A percentile compares a stretch with the other conserved stretches of the same genome.
These are phyloP conservation scores for Lapara coniferarum DNA, from an alignment of 2,888 invertebrate species.

Conservation along the genomic window DNA sequence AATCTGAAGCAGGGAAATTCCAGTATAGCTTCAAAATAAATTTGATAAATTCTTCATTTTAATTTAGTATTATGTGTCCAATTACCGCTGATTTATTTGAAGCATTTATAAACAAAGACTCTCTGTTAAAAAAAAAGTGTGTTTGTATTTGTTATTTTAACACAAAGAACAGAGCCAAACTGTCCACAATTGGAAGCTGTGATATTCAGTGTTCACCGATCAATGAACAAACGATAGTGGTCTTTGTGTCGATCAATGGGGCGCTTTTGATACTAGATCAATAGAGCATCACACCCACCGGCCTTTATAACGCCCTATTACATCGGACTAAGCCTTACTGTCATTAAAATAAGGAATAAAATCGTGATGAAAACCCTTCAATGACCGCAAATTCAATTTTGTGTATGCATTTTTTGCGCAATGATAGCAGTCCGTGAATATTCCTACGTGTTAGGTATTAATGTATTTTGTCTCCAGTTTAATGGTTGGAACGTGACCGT, in stretches of 20 bases:
- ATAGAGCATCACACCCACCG: conserved; percentile 63
- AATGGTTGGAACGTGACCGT: conserved; percentile 81
- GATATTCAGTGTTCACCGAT: conserved; percentile 74
- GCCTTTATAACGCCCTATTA: conserved; percentile 30
- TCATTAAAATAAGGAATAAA: conserved; percentile 40
- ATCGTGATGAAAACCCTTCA: conserved; percentile 29
- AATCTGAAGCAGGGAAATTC: too few relatives aligned
- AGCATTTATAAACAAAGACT: neutral
- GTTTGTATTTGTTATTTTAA: conserved; percentile 15
- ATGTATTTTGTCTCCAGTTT: conserved; percentile 78
- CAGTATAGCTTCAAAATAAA: too few relatives aligned
- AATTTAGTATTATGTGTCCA: too few relatives aligned
- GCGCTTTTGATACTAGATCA: conserved; percentile 77
- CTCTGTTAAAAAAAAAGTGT: neutral
- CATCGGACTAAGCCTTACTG: conserved; percentile 31
- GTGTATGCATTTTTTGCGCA: conserved; percentile 74
- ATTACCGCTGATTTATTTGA: too few relatives aligned
- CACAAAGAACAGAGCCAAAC: conserved; percentile 24
- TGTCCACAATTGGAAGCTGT: conserved; percentile 49
- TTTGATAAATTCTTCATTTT: too few relatives aligned
- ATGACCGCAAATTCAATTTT: conserved; percentile 38
- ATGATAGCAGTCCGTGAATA: conserved; percentile 81
- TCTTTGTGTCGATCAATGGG: conserved; percentile 78
- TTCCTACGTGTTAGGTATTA: conserved; percentile 78
- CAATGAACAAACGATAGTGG: conserved; percentile 71